These are phyloP conservation scores for Corynorhinus townsendii DNA, from an alignment of 2,113 vertebrate genomes.

Conservation along the genomic window DNA sequence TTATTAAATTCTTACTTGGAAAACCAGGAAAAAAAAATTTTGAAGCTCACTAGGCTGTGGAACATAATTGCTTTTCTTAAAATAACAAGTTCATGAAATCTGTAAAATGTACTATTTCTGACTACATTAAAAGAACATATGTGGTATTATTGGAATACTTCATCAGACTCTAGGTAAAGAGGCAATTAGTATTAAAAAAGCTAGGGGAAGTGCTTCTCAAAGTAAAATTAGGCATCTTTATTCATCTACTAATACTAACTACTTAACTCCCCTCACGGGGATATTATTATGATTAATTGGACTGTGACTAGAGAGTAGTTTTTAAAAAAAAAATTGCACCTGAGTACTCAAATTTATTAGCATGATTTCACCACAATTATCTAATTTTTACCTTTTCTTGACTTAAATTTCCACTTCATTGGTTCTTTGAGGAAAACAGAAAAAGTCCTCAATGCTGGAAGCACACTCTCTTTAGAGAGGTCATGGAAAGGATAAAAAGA, in stretches of 20 bases:
- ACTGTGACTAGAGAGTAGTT: background rate
- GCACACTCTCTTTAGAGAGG: background rate
- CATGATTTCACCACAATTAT: background rate
- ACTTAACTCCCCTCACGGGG: background rate
- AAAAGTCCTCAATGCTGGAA: background rate
- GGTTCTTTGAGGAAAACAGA: background rate
- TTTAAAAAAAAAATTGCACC: background rate
- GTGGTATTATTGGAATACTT: background rate
- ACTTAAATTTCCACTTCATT: background rate
- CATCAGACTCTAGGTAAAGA: background rate
- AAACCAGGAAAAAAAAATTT: background rate
- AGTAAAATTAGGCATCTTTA: background rate
- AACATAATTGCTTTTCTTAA: background rate
- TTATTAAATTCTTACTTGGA: background rate
- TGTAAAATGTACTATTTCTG: background rate
- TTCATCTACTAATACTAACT: background rate
- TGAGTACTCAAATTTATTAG: background rate
- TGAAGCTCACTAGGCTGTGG: background rate
- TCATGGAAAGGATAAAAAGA: background rate
- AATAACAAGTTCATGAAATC: background rate
- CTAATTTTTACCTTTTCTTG: background rate
- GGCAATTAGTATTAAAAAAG: background rate
- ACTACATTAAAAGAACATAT: background rate
- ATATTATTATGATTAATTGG: background rate
- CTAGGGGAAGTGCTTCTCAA: background rate